These are phyloP conservation scores for Cephus pulcher DNA, from an alignment of 2,888 invertebrate species.

Conservation along the genomic window DNA sequence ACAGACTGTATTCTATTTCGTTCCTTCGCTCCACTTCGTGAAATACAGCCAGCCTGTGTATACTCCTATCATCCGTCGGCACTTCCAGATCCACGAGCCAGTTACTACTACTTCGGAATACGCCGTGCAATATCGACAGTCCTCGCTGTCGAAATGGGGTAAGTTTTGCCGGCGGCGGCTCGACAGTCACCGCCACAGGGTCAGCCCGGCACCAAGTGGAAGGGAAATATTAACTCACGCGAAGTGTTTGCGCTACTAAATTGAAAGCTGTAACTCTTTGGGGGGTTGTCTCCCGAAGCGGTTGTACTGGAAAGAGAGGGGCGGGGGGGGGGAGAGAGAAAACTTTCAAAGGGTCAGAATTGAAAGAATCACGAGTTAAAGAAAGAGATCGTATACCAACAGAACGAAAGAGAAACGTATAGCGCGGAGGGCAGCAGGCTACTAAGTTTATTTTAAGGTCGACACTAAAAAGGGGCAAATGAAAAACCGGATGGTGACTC, in stretches of 20 bases:
- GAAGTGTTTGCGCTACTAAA: constrained; percentile 52
- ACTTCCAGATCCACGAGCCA: background rate
- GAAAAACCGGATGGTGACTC: constrained; percentile 33
- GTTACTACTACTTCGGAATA: background rate
- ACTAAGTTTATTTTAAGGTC: constrained; percentile 51
- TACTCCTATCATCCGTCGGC: background rate
- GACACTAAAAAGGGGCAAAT: constrained; percentile 45
- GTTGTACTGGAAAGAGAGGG: constrained; percentile 21
- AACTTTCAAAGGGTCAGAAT: background rate
- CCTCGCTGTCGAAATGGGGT: background rate
- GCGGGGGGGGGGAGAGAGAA: constrained; percentile 11
- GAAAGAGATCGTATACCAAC: background rate
- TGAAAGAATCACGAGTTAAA: background rate
- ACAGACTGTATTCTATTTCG: background rate
- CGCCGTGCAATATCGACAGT: background rate
- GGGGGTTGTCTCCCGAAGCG: constrained; percentile 38
- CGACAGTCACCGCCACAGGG: constrained; percentile 23
- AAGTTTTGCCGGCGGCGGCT: constrained; percentile 34
- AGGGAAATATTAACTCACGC: constrained; percentile 41
- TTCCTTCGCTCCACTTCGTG: background rate
- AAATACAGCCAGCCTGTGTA: background rate
- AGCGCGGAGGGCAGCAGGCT: background rate
- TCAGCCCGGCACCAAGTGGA: constrained; percentile 6
- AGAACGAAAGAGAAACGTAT: constrained; percentile 6
- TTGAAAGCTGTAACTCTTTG: constrained; percentile 57